Evolutionary conservation across 2,113 vertebrate species (phyloP).

Genomic region (Irena cyanogastra): DNA sequence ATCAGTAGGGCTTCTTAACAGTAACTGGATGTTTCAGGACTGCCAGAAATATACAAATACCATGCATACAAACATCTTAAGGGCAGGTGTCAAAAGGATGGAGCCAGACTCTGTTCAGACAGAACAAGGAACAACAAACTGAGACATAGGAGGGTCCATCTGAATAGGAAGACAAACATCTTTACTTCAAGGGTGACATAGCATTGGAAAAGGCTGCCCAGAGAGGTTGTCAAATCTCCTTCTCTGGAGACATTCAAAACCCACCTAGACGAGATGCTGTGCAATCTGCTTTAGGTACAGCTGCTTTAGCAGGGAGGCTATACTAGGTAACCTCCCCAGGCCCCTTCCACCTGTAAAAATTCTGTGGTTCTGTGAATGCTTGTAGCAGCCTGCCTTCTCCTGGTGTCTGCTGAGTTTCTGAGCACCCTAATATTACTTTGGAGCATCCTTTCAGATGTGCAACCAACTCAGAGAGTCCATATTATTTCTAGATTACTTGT

Average conservation of each 20-base stretch:
- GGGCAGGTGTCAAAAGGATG: background rate
- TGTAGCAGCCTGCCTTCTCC: background rate
- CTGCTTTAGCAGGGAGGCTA: background rate
- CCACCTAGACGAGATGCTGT: background rate
- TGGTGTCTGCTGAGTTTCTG: background rate
- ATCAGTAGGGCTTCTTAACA: background rate
- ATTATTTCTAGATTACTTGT: background rate
- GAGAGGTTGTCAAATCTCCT: background rate
- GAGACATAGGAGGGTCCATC: background rate
- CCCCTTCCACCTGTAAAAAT: background rate
- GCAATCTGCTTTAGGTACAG: background rate
- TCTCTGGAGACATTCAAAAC: background rate
- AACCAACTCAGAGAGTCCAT: background rate
- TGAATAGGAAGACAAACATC: background rate
- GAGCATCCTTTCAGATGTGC: background rate
- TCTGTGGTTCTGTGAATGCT: background rate
- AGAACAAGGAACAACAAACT: background rate
- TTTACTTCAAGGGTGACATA: background rate
- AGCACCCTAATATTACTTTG: background rate
- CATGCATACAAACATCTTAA: background rate
- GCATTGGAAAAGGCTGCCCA: background rate
- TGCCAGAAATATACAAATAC: background rate
- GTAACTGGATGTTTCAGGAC: background rate
- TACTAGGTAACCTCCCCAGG: background rate
- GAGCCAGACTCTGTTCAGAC: background rate